These are phyloP conservation scores for Anniella stebbinsi DNA, from an alignment of 2,797 vertebrate species.

Conservation along the genomic window DNA sequence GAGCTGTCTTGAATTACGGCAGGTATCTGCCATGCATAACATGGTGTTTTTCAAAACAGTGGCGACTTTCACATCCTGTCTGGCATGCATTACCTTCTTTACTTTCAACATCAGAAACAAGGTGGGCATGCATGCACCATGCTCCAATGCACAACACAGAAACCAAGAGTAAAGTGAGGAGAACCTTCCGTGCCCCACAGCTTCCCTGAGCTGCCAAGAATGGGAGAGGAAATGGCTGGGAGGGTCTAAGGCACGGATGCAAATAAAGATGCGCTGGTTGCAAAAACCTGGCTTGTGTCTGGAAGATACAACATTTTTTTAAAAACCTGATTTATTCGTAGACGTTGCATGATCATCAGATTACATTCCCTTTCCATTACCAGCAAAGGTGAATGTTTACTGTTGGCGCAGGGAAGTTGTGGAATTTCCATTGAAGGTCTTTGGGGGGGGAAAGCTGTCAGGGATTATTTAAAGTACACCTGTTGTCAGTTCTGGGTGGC, in stretches of 20 bases:
- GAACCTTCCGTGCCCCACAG: not conserved
- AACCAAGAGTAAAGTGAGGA: not conserved
- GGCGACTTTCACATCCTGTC: constrained; percentile 7
- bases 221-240: not conserved
- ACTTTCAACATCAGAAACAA: constrained; percentile 7
- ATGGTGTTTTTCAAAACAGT: constrained; percentile 14
- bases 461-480: constrained; percentile 23
- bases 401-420: constrained; percentile 8
- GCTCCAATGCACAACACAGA: constrained; percentile 9
- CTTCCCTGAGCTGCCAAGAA: not conserved
- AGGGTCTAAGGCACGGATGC: not conserved
- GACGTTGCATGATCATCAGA: not conserved
- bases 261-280: not conserved
- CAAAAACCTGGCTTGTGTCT: not conserved
- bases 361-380: constrained; percentile 22
- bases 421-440: constrained; percentile 25
- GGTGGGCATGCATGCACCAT: not conserved
- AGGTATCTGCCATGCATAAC: not conserved
- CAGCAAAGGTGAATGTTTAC: constrained; percentile 27
- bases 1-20: constrained; percentile 1
- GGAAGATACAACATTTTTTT: not conserved
- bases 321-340: constrained; percentile 17
- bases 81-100: not conserved
- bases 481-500: constrained; percentile 16
- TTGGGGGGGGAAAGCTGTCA: constrained; percentile 21